Conservation (phyloP, 2,888 invertebrate species). For the Dicyrtomina minuta region DNA sequence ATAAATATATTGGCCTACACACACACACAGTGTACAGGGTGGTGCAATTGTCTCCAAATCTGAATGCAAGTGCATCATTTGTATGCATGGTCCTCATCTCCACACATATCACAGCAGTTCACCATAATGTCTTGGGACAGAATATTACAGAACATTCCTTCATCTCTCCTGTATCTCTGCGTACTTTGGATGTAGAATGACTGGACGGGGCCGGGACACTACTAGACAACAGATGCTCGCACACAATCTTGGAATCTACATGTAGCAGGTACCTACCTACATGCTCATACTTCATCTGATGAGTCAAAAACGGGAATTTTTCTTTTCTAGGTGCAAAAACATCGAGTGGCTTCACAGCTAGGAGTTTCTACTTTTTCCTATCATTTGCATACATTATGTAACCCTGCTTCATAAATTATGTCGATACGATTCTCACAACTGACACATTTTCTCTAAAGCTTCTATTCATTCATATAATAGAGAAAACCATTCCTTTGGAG, state of each 20-base stretch:
- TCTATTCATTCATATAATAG: background rate
- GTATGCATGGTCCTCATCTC: conserved; percentile 2
- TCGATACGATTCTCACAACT: background rate
- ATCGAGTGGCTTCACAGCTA: conserved; percentile 16
- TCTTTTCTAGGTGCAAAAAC: conserved; percentile 8
- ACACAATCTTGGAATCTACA: too few relatives aligned
- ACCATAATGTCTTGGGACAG: background rate
- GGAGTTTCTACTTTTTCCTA: background rate
- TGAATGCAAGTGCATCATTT: conserved; percentile 27
- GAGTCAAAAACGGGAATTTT: conserved; percentile 2
- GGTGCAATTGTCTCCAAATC: conserved; percentile 26
- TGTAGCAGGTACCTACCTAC: too few relatives aligned
- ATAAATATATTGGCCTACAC: too few relatives aligned
- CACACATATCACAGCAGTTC: conserved; percentile 1
- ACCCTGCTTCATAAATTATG: conserved; percentile 9
- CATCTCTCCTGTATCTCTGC: too few relatives aligned
- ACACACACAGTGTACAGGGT: background rate
- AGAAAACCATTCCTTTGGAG: background rate
- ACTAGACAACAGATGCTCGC: too few relatives aligned
- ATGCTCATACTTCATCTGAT: background rate
- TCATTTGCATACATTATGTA: conserved; percentile 15
- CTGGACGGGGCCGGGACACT: too few relatives aligned
- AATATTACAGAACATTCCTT: conserved; percentile 3
- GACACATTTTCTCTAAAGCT: background rate
- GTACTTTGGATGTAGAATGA: too few relatives aligned